Percentiles rank a stretch among this genome's conserved stretches.
Evolutionary conservation across 1,140 invertebrate species (phyloP).

Genomic region (Macrobrachium nipponense): DNA sequence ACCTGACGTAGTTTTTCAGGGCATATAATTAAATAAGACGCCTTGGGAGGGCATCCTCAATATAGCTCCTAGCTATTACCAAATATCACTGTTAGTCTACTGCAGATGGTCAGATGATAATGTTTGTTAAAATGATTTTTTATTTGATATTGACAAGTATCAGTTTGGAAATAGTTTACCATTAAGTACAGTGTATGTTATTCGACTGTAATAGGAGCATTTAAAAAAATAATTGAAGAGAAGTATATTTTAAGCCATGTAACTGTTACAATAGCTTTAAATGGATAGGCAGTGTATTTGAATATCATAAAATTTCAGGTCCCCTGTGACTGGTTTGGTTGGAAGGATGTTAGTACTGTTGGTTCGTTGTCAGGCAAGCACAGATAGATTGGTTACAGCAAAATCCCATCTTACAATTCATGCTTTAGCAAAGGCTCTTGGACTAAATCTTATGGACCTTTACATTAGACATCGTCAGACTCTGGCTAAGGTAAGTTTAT

Average conservation of each 20-base stretch:
- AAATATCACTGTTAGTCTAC: no score
- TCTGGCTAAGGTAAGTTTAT: slow-evolving; percentile 21
- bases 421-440: slow-evolving; percentile 20
- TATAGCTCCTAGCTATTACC: no score
- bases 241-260: neutral
- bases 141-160: no score
- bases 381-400: slow-evolving; percentile 18
- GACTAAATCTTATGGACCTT: slow-evolving; percentile 32
- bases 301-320: neutral
- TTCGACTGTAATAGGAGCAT: neutral
- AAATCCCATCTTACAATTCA: slow-evolving; percentile 39
- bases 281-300: no score
- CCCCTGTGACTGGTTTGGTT: slow-evolving; percentile 13
- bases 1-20: no score
- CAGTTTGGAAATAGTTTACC: no score
- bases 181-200: neutral
- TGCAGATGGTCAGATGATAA: no score
- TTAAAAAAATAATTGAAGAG: neutral
- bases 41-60: no score
- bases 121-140: no score
- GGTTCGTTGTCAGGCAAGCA: slow-evolving; percentile 22
- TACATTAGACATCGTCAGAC: slow-evolving; percentile 31
- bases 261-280: no score
- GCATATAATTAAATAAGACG: no score
- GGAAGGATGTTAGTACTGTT: slow-evolving; percentile 39